These are phyloP conservation scores for Hydrotaea diabolus DNA, from an alignment of 2,888 invertebrate species.

Conservation along the genomic window DNA sequence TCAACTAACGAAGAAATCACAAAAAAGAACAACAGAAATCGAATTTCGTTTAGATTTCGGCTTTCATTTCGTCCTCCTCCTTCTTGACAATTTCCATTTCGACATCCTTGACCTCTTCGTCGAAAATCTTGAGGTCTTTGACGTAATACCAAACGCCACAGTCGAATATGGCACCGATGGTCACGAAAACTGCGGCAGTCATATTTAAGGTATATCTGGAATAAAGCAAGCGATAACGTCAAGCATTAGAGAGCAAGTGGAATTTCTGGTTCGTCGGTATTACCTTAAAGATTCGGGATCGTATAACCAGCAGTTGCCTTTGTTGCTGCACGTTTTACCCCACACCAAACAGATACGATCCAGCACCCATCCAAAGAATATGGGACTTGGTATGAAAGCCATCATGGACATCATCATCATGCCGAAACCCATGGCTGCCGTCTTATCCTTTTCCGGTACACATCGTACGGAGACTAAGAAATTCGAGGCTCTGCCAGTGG, in stretches of 20 bases:
- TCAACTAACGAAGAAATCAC: conserved; percentile 7
- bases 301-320: conserved; percentile 89
- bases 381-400: conserved; percentile 89
- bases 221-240: background rate
- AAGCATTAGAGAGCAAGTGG: background rate
- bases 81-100: conserved; percentile 79
- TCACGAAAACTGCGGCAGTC: conserved; percentile 85
- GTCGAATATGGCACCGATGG: conserved; percentile 85
- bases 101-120: conserved; percentile 82
- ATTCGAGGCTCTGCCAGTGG: conserved; percentile 84
- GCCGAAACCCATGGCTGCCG: conserved; percentile 87
- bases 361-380: conserved; percentile 88
- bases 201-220: conserved; percentile 84
- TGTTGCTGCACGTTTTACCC: conserved; percentile 87
- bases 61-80: conserved; percentile 80
- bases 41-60: conserved; percentile 73
- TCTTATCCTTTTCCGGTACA: conserved; percentile 87
- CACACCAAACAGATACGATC: conserved; percentile 85
- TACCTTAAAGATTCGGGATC: conserved; percentile 84
- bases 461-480: conserved; percentile 85
- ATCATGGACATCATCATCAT: conserved; percentile 86
- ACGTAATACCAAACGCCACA: conserved; percentile 86
- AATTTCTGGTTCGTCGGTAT: background rate
- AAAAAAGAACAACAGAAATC: background rate
- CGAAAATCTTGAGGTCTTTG: conserved; percentile 86